phyloP scores from a whole-genome alignment of 2,888 invertebrate species.

The Cynaeus angustus region DNA sequence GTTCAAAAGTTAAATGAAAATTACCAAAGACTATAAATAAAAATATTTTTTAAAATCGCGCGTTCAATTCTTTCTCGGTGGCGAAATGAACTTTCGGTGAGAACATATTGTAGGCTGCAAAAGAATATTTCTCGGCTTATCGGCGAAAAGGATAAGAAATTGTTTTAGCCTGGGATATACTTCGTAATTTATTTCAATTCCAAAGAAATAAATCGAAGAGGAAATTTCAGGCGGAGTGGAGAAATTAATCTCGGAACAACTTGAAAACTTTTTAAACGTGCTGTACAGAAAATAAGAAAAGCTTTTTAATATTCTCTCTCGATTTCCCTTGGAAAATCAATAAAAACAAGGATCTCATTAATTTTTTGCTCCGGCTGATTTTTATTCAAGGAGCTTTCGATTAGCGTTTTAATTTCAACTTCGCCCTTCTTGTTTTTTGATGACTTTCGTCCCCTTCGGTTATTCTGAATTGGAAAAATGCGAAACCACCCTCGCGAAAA shows the following conservation, averaged over 20 bases:
- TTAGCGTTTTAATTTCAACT: conserved; percentile 66
- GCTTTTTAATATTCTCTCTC: conserved; percentile 67
- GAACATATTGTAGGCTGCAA: background rate
- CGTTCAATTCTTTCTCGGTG: background rate
- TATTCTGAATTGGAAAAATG: conserved; percentile 9
- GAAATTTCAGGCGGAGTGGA: conserved; percentile 46
- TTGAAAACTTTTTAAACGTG: conserved; percentile 47
- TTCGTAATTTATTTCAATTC: conserved; percentile 52
- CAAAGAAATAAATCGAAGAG: conserved; percentile 51
- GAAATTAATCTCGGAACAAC: conserved; percentile 47
- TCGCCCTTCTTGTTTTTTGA: conserved; percentile 61
- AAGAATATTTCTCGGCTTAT: conserved; percentile 12
- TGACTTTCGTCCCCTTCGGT: conserved; percentile 56
- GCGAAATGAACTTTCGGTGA: too few species aligned
- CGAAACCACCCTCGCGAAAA: conserved; percentile 12
- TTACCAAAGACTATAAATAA: conserved; percentile 7
- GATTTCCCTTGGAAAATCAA: conserved; percentile 66
- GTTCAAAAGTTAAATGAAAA: conserved; percentile 20
- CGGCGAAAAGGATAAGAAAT: conserved; percentile 22
- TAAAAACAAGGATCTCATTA: conserved; percentile 69
- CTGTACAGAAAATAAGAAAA: conserved; percentile 63
- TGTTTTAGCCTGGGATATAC: conserved; percentile 27
- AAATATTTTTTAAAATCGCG: conserved; percentile 7
- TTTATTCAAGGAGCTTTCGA: conserved; percentile 63
- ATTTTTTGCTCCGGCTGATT: conserved; percentile 63